A percentile compares a stretch with the other conserved stretches of the same genome.
phyloP scores from a whole-genome alignment of 2,113 vertebrate species.

The Syrrhaptes paradoxus region DNA sequence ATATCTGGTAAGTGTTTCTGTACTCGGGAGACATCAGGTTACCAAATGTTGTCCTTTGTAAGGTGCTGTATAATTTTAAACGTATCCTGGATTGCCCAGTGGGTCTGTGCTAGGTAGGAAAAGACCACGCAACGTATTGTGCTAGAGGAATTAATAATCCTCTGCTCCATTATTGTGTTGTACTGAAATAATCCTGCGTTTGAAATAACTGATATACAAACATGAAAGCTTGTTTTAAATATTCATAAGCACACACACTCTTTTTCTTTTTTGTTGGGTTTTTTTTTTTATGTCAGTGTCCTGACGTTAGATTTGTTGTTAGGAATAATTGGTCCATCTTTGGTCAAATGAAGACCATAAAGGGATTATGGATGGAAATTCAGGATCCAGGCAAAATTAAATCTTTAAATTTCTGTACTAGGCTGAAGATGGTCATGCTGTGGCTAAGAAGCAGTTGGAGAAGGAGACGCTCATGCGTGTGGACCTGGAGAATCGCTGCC shows the following conservation, averaged over 20 bases:
- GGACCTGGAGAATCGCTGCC: constrained; percentile 94
- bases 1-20: background rate
- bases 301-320: background rate
- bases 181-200: background rate
- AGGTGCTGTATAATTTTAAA: background rate
- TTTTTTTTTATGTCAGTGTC: background rate
- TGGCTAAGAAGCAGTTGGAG: constrained; percentile 94
- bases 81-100: background rate
- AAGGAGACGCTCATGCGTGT: constrained; percentile 93
- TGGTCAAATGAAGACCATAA: background rate
- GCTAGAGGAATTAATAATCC: background rate
- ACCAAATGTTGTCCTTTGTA: background rate
- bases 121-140: background rate
- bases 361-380: background rate
- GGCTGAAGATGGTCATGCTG: constrained; percentile 89
- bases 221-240: background rate
- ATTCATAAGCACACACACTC: background rate
- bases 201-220: background rate
- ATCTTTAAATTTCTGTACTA: constrained; percentile 36
- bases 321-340: background rate
- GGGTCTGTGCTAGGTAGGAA: background rate
- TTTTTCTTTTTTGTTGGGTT: background rate
- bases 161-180: background rate
- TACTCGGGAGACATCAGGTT: background rate
- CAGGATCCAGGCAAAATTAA: background rate